Conservation (phyloP, 2,113 vertebrate species). For the Ammodytes dubius region DNA sequence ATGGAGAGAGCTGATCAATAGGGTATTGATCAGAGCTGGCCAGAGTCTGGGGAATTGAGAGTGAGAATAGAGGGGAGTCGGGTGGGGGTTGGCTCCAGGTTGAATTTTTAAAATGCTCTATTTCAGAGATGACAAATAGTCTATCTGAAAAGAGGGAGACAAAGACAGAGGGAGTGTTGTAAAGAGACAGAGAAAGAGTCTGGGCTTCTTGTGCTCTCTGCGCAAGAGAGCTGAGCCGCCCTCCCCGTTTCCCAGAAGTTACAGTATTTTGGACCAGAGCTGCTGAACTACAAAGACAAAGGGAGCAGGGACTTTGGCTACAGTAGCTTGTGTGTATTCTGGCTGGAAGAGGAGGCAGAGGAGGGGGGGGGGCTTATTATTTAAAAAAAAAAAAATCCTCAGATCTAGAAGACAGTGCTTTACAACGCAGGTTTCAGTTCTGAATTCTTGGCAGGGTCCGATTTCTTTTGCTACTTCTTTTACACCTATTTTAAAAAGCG, state of each 20-base stretch:
- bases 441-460: conserved; percentile 40
- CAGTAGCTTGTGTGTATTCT: conserved; percentile 62
- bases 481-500: conserved; percentile 1
- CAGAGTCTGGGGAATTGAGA: conserved; percentile 87
- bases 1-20: conserved; percentile 89
- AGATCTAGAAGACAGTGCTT: conserved; percentile 44
- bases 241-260: conserved; percentile 76
- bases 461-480: conserved; percentile 9
- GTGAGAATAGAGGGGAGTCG: conserved; percentile 81
- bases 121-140: conserved; percentile 87
- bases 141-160: conserved; percentile 80
- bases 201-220: conserved; percentile 56
- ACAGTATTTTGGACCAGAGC: conserved; percentile 68
- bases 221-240: conserved; percentile 64
- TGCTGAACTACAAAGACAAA: conserved; percentile 79
- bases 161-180: conserved; percentile 62
- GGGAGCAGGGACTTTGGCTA: conserved; percentile 73
- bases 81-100: conserved; percentile 84
- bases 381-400: conserved; percentile 55
- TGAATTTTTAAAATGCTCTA: conserved; percentile 86
- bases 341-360: conserved; percentile 26
- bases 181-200: conserved; percentile 59
- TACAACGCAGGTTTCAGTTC: conserved; percentile 21
- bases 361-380: conserved; percentile 24
- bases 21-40: conserved; percentile 86